Evolutionary conservation across 2,113 vertebrate species (phyloP).

Genomic region (Potamarius usumacintae): DNA sequence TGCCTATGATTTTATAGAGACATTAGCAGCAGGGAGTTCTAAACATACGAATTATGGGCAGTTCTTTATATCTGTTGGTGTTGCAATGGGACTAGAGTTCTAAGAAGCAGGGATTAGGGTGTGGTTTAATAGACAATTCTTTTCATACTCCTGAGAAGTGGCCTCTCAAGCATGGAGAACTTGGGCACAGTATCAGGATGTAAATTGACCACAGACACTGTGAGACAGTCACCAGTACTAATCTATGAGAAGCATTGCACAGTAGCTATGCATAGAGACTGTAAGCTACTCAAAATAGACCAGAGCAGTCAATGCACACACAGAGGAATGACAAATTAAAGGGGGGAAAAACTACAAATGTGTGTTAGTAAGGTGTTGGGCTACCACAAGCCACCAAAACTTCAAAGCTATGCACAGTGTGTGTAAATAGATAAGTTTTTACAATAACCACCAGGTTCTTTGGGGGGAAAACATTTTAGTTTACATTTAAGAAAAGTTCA

Average conservation of each 20-base stretch:
- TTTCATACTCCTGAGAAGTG: conserved; percentile 54
- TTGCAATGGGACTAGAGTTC: conserved; percentile 39
- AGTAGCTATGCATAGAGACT: conserved; percentile 55
- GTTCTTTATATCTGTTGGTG: conserved; percentile 59
- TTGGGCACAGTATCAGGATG: conserved; percentile 28
- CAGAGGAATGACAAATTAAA: neutral
- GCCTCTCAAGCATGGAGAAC: conserved; percentile 55
- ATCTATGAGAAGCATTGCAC: conserved; percentile 51
- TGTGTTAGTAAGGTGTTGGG: neutral
- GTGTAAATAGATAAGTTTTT: neutral
- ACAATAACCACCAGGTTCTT: neutral
- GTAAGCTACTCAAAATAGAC: conserved; percentile 36
- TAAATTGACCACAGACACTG: conserved; percentile 49
- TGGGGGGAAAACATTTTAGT: neutral
- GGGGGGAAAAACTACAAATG: neutral
- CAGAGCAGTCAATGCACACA: conserved; percentile 41
- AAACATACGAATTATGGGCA: conserved; percentile 62
- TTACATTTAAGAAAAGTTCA: neutral
- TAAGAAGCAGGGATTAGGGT: conserved; percentile 27
- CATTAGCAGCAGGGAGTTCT: conserved; percentile 44
- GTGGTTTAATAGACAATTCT: conserved; percentile 44
- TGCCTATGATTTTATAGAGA: conserved; percentile 44
- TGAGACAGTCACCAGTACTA: conserved; percentile 48
- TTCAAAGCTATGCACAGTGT: neutral
- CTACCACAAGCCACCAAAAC: neutral